Percentiles rank a stretch among this genome's conserved stretches.
phyloP scores from a whole-genome alignment of 35 echinoderm and acorn worm species.

The Heliocidaris tuberculata region DNA sequence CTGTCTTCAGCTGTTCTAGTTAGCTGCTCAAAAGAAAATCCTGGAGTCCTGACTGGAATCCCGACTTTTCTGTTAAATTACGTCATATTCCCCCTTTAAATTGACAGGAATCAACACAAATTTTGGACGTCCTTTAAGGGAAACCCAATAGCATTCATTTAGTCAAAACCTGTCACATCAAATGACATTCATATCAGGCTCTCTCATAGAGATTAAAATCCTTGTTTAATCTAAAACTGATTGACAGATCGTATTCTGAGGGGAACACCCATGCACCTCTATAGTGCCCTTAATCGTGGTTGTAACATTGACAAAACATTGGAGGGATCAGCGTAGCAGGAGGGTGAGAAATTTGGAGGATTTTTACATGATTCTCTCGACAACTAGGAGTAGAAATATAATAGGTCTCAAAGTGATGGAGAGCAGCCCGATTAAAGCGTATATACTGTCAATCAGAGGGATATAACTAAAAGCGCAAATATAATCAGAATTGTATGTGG shows the following conservation, averaged over 20 bases:
- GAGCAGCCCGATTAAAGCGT: not conserved
- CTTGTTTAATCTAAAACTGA: slow-evolving; percentile 5
- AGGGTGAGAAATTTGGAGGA: not conserved
- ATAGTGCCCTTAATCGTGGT: not conserved
- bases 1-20: too few relatives aligned
- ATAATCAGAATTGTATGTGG: not conserved
- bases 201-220: not conserved
- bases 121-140: not conserved
- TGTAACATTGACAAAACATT: slow-evolving; percentile 1
- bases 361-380: not conserved
- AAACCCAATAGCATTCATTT: not conserved
- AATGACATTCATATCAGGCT: not conserved
- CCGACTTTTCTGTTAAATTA: not conserved
- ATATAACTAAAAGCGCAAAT: not conserved
- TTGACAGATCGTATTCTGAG: not conserved
- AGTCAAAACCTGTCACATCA: not conserved
- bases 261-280: not conserved
- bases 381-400: not conserved
- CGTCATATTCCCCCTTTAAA: not conserved
- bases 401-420: not conserved
- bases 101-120: not conserved
- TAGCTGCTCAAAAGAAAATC: too few relatives aligned
- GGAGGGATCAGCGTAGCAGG: not conserved
- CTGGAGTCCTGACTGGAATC: not conserved
- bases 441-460: not conserved